A percentile compares a stretch with the other conserved stretches of the same genome.
Evolutionary conservation across 2,113 vertebrate genomes (phyloP).

Genomic region (Prunella fulvescens): DNA sequence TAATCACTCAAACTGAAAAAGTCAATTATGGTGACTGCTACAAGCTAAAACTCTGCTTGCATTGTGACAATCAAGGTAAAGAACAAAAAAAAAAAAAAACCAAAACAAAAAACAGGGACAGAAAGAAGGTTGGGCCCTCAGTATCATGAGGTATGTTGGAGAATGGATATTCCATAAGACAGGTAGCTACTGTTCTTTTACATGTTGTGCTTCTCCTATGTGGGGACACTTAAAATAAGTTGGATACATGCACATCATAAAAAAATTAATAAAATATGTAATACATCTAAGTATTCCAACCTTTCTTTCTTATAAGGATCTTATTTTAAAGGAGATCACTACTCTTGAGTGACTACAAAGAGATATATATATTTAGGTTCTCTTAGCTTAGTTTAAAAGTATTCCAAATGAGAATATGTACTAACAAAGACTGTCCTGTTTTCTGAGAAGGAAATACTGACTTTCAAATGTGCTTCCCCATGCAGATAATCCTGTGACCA

Average conservation of each 20-base stretch:
- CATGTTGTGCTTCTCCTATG: background rate
- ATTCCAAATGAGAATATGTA: background rate
- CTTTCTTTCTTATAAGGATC: background rate
- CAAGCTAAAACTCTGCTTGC: background rate
- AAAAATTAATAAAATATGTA: background rate
- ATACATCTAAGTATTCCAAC: background rate
- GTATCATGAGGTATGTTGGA: background rate
- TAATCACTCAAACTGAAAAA: conserved; percentile 3
- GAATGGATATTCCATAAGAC: background rate
- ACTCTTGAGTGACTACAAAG: background rate
- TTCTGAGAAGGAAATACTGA: conserved; percentile 25
- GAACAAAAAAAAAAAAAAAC: background rate
- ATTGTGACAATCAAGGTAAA: background rate
- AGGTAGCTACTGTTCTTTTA: background rate
- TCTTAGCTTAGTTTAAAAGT: background rate
- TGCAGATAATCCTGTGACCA: conserved; percentile 51
- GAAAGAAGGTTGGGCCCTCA: background rate
- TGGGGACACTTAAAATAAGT: background rate
- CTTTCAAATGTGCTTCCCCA: conserved; percentile 24
- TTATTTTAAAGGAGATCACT: background rate
- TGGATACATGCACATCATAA: background rate
- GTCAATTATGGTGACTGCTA: background rate
- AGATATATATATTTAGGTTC: background rate
- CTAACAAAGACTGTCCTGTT: conserved; percentile 39
- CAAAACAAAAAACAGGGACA: background rate